These are phyloP conservation scores for Halictus quadricinctus DNA, from an alignment of 2,888 invertebrate species.

Conservation along the genomic window DNA sequence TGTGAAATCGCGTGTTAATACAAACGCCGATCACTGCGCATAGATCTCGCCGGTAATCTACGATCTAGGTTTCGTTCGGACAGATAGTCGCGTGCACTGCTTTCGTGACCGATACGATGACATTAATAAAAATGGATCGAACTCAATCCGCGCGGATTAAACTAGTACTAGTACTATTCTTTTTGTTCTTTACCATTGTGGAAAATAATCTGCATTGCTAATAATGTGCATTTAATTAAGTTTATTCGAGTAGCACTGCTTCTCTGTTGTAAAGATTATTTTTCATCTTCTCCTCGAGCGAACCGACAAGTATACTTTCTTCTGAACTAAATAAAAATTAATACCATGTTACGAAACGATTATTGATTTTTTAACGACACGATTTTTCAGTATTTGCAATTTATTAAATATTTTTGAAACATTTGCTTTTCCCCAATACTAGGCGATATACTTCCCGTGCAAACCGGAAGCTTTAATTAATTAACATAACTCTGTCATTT, in stretches of 20 bases:
- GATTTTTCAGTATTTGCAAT: too few species aligned
- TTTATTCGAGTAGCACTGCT: background rate
- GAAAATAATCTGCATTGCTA: background rate
- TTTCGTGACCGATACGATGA: background rate
- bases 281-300: background rate
- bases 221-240: background rate
- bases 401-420: too few species aligned
- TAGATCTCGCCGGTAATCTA: slow-evolving; percentile 1
- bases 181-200: background rate
- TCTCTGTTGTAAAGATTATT: background rate
- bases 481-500: too few species aligned
- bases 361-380: too few species aligned
- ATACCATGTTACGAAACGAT: background rate
- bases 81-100: background rate
- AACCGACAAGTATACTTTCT: background rate
- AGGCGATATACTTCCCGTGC: too few species aligned
- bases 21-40: background rate
- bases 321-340: background rate
- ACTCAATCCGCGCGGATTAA: background rate
- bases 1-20: slow-evolving; percentile 8
- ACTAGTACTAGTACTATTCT: background rate
- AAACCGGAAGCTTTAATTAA: too few species aligned
- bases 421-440: too few species aligned
- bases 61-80: background rate
- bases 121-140: background rate